Evolutionary conservation across 2,797 vertebrate genomes (phyloP).

Genomic region (Ambastaia sidthimunki): DNA sequence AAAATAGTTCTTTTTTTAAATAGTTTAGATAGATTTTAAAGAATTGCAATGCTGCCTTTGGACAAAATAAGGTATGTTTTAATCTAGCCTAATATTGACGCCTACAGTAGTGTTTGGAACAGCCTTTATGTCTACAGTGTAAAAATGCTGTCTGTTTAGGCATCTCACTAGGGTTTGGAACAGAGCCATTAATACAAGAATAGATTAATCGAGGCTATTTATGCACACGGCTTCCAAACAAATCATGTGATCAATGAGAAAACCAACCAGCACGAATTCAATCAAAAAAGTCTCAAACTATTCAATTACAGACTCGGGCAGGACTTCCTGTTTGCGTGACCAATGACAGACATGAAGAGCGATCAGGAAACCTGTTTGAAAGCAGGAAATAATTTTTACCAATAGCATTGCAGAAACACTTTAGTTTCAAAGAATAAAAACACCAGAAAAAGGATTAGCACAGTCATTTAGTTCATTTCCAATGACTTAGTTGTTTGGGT

Average conservation of each 20-base stretch:
- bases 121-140: not conserved
- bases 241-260: not conserved
- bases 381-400: not conserved
- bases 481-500: constrained; percentile 2
- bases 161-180: not conserved
- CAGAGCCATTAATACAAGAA: not conserved
- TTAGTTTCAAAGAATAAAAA: constrained; percentile 25
- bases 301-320: not conserved
- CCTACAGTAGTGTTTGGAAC: too few species aligned
- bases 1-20: too few species aligned
- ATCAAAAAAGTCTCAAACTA: not conserved
- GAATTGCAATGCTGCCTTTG: not conserved
- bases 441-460: constrained; percentile 26
- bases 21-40: too few species aligned
- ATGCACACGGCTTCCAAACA: not conserved
- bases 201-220: not conserved
- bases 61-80: not conserved
- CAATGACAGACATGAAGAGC: not conserved
- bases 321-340: not conserved
- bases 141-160: not conserved
- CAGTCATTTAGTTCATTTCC: constrained; percentile 35
- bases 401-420: not conserved
- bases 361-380: not conserved
- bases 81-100: not conserved
- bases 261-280: not conserved